Evolutionary conservation across 1,140 invertebrate species (phyloP).

Genomic region (Frieseomelitta varia): DNA sequence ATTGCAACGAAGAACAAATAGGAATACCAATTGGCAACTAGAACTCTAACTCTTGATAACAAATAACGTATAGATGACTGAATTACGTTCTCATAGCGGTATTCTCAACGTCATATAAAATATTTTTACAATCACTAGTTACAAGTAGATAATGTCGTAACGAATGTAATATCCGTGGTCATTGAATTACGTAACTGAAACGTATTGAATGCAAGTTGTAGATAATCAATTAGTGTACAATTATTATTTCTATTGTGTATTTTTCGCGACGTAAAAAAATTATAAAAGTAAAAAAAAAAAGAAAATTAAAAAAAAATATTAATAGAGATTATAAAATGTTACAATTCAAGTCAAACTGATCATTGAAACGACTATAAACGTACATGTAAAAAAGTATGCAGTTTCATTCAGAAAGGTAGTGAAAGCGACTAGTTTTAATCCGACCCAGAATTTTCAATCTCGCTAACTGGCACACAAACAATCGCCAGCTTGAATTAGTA

Average conservation of each 20-base stretch:
- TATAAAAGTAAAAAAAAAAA: neutral
- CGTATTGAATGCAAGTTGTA: neutral
- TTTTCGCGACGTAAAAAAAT: neutral
- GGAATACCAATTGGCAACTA: neutral
- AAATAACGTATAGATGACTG: too few species aligned
- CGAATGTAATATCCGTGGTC: neutral
- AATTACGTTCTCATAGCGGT: neutral
- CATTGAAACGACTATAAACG: neutral
- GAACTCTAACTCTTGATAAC: neutral
- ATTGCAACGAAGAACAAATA: neutral
- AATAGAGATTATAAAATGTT: neutral
- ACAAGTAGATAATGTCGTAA: neutral
- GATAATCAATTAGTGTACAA: neutral
- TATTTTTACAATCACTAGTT: neutral
- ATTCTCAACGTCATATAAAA: neutral
- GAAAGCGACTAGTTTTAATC: neutral
- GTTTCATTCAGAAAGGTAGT: constrained; percentile 2
- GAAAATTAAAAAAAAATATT: neutral
- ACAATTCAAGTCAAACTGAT: neutral
- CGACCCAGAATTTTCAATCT: constrained; percentile 28
- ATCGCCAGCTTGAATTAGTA: neutral
- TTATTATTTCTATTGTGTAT: neutral
- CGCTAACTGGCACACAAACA: constrained; percentile 41
- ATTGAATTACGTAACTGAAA: neutral
- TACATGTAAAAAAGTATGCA: neutral